Conservation (phyloP, 2,113 vertebrate genomes). For the Scomber japonicus region DNA sequence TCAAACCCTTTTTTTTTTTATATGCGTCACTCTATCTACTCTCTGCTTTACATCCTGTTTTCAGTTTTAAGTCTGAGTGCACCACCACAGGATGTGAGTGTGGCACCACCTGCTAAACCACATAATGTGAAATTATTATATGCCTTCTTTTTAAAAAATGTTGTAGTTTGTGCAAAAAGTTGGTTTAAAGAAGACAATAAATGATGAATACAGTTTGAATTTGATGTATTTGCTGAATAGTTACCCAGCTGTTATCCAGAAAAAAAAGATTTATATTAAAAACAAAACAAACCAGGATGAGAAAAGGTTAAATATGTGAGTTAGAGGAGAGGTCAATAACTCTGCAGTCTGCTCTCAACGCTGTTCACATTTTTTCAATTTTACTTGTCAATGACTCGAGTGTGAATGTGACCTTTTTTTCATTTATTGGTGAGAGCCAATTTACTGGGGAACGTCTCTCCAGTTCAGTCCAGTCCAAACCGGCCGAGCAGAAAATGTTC, state of each 20-base stretch:
- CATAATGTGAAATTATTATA: not conserved
- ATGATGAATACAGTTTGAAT: not conserved
- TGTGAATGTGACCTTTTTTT: constrained; percentile 10
- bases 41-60: constrained; percentile 26
- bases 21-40: not conserved
- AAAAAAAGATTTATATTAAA: not conserved
- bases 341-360: not conserved
- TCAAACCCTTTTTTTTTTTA: no score
- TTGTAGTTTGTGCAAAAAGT: no score
- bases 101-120: not conserved
- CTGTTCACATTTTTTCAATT: constrained; percentile 26
- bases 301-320: not conserved
- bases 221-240: not conserved
- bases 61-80: not conserved
- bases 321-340: no score
- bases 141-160: not conserved
- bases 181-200: not conserved
- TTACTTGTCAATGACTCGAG: not conserved
- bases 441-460: accelerated
- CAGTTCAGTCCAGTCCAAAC: not conserved
- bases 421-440: not conserved
- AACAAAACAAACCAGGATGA: not conserved
- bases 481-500: not conserved
- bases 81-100: constrained; percentile 9
- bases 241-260: not conserved